Evolutionary conservation across 2,888 invertebrate species (phyloP), one percentile per base, ranked within the genome.

Genomic region (Petrolisthes manimaculis): DNA sequence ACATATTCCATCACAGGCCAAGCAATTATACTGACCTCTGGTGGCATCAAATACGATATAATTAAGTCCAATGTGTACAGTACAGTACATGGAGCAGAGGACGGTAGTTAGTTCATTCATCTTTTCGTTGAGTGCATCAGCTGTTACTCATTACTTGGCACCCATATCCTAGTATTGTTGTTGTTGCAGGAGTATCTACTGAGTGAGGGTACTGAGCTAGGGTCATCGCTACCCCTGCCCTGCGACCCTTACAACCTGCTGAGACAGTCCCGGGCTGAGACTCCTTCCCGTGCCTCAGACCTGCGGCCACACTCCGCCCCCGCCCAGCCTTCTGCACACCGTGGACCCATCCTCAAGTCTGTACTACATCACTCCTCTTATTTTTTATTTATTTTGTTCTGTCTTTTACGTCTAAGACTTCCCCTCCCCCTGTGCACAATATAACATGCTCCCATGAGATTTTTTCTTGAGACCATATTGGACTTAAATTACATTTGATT

Each of bases 201-300:
- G 80, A 90, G 90, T 79, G 90, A 90, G 71, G 90, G 90, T 21
- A 88, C 88, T 14, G 88, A 90, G 75, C 61, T 90, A 53, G 83
- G 75, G 3, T 79, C 55, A 6, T 84, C 88, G 0, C 56, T 86
- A 8, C 80, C 88, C 21, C 75, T 90, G 14, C 90, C 90, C 3
- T 56, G 74, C 3, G 90, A 90, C 67, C 90, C 90, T 0, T 89
- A 88, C 82, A 82, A 56, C 37, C 61, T 84, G 3, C 86, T 88
- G 37, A 77, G 90, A 61, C 61, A 78, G 37, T 83, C 88, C 5
- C 74, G 84, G 21, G 84, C 84, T 12, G 86, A 88, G 14, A 82
- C 90, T 18, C 88, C 90, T 9, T 69, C 56, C 53, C 75, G 90
- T n/a, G 71, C 24, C 12, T 88, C 90, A 14, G 86, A 88, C 77